Conservation (phyloP, 2,797 vertebrate genomes). For the Tolypeutes matacus region DNA sequence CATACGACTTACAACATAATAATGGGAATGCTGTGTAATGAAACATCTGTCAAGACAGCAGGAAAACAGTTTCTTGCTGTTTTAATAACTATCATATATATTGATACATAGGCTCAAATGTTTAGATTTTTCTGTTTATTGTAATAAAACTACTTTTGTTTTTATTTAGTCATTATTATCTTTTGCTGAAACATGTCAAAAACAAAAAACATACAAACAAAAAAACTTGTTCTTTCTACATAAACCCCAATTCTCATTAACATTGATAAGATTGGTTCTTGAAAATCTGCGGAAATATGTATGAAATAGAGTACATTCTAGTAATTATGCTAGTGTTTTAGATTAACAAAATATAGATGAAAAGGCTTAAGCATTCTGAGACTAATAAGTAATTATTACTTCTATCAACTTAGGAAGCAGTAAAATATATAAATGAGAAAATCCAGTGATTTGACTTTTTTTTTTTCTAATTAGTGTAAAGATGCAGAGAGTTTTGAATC, state of each 20-base stretch:
- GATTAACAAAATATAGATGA: background rate
- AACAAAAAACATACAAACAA: too few species aligned
- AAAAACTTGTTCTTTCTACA: constrained; percentile 43
- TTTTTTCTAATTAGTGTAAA: constrained; percentile 54
- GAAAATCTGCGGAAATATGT: constrained; percentile 9
- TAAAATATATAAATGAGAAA: constrained; percentile 24
- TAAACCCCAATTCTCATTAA: constrained; percentile 60
- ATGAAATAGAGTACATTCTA: background rate
- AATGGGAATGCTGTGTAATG: constrained; percentile 75
- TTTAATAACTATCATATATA: constrained; percentile 74
- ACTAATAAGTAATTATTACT: too few species aligned
- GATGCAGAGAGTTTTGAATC: constrained; percentile 43
- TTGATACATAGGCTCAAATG: constrained; percentile 63
- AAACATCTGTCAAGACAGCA: constrained; percentile 79
- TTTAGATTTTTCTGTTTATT: constrained; percentile 78
- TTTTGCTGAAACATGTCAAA: constrained; percentile 75
- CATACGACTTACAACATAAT: constrained; percentile 79
- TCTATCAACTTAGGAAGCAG: background rate
- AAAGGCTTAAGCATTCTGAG: background rate
- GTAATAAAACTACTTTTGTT: constrained; percentile 47
- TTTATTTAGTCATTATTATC: constrained; percentile 66
- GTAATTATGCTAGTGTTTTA: constrained; percentile 46
- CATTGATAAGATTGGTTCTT: background rate
- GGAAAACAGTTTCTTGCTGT: constrained; percentile 72
- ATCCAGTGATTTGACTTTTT: constrained; percentile 35